Percentiles rank a stretch among this genome's conserved stretches.
phyloP scores from a whole-genome alignment of 2,888 invertebrate species.

The Hydrotaea cyrtoneurina region DNA sequence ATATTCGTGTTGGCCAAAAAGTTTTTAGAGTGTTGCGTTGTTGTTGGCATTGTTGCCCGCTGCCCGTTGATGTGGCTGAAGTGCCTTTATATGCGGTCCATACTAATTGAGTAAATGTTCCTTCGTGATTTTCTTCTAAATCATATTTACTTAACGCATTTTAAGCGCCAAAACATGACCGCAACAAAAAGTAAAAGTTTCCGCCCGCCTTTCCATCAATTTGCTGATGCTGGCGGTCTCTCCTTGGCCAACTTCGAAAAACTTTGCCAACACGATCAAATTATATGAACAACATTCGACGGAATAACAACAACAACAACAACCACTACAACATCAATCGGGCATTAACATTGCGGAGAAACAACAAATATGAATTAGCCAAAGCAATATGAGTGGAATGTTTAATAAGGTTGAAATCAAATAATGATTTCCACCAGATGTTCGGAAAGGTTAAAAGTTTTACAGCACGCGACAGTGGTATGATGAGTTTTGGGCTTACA shows the following conservation, averaged over 20 bases:
- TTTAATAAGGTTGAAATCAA: constrained; percentile 52
- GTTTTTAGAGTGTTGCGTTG: constrained; percentile 29
- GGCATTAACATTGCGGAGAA: constrained; percentile 14
- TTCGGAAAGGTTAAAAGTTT: constrained; percentile 37
- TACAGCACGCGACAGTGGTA: background rate
- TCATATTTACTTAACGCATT: constrained; percentile 61
- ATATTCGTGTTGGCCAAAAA: constrained; percentile 39
- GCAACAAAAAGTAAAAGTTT: constrained; percentile 45
- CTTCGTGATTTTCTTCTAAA: constrained; percentile 58
- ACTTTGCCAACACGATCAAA: constrained; percentile 33
- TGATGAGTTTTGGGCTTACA: background rate
- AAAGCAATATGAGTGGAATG: constrained; percentile 52
- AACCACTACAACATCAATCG: constrained; percentile 32
- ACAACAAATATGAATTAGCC: constrained; percentile 54
- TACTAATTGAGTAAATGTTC: constrained; percentile 62
- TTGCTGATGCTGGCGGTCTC: constrained; percentile 15
- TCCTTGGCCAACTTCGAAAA: background rate
- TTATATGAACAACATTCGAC: constrained; percentile 32
- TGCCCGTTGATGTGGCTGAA: constrained; percentile 5
- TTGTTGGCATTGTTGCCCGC: constrained; percentile 22
- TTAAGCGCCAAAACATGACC: constrained; percentile 61
- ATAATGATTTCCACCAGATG: constrained; percentile 48
- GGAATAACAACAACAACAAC: constrained; percentile 23
- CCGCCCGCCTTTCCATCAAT: background rate
- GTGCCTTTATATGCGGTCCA: constrained; percentile 56